These are phyloP conservation scores for Molothrus ater DNA, from an alignment of 2,797 vertebrate species.

Conservation along the genomic window DNA sequence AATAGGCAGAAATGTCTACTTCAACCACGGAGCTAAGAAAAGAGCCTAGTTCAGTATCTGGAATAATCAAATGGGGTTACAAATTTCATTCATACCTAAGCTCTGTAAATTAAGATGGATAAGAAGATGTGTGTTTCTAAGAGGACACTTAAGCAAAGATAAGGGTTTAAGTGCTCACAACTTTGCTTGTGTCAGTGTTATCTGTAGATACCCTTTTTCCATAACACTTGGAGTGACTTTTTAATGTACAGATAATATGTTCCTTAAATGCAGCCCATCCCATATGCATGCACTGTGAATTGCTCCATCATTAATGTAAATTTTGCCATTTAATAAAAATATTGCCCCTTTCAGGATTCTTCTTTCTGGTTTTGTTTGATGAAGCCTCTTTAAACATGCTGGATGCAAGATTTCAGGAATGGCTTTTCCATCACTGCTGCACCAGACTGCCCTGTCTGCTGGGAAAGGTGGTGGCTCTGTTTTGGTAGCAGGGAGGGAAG, in stretches of 20 bases:
- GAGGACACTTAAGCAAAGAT: slow-evolving; percentile 49
- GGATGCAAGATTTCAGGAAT: background rate
- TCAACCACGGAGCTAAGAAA: background rate
- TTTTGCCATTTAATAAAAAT: background rate
- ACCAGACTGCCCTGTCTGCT: background rate
- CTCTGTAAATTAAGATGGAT: slow-evolving; percentile 14
- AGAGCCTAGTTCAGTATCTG: background rate
- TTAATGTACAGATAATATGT: background rate
- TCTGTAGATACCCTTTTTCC: slow-evolving; percentile 38
- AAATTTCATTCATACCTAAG: background rate
- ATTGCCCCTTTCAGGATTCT: background rate
- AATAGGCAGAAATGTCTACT: background rate
- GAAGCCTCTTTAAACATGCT: background rate
- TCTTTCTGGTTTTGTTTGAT: background rate
- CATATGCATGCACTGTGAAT: background rate
- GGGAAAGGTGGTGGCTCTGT: background rate
- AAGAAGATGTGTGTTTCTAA: slow-evolving; percentile 31
- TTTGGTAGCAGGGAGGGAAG: background rate
- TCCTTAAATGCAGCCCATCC: background rate
- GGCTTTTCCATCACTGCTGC: background rate
- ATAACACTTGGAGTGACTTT: slow-evolving; percentile 3
- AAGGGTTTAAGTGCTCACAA: slow-evolving; percentile 24
- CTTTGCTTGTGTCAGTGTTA: slow-evolving; percentile 50
- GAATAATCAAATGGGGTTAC: background rate
- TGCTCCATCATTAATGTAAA: background rate